Evolutionary conservation across 2,888 invertebrate genomes (phyloP).

Genomic region (Griposia aprilina): DNA sequence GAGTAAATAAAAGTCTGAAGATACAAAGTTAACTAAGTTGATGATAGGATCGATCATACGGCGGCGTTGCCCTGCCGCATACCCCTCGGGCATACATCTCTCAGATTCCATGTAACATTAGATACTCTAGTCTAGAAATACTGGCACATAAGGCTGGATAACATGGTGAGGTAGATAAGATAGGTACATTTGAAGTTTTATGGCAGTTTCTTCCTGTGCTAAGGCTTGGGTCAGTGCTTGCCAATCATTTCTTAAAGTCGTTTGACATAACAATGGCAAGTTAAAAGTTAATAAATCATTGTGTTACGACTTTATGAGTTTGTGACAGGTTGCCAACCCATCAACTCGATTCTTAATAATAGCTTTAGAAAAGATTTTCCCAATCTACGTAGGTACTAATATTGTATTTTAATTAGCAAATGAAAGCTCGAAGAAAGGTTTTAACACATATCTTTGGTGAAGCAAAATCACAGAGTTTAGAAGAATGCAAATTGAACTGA

Average conservation of each 20-base stretch:
- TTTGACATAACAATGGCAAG: constrained; percentile 41
- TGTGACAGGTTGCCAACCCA: constrained; percentile 32
- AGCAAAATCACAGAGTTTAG: background rate
- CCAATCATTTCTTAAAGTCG: constrained; percentile 20
- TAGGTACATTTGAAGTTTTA: constrained; percentile 8
- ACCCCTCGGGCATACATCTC: constrained; percentile 65
- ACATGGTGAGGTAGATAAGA: background rate
- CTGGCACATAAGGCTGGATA: constrained; percentile 6
- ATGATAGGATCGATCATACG: constrained; percentile 64
- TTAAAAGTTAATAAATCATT: constrained; percentile 44
- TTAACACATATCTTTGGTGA: background rate
- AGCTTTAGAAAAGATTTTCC: constrained; percentile 7
- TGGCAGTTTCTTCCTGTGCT: constrained; percentile 10
- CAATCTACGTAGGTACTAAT: background rate
- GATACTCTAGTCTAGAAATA: constrained; percentile 46
- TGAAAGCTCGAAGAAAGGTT: background rate
- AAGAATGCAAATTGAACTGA: background rate
- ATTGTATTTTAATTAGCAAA: background rate
- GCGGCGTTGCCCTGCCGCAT: constrained; percentile 51
- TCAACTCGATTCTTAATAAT: constrained; percentile 12
- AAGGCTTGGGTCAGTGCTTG: constrained; percentile 11
- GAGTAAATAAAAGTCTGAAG: constrained; percentile 53
- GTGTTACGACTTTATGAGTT: constrained; percentile 13
- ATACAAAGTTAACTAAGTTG: constrained; percentile 61
- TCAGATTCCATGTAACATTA: constrained; percentile 54